Percentiles rank a stretch among this genome's conserved stretches.
phyloP scores from a whole-genome alignment of 2,797 vertebrate genomes.

The Premnoplex brunnescens region DNA sequence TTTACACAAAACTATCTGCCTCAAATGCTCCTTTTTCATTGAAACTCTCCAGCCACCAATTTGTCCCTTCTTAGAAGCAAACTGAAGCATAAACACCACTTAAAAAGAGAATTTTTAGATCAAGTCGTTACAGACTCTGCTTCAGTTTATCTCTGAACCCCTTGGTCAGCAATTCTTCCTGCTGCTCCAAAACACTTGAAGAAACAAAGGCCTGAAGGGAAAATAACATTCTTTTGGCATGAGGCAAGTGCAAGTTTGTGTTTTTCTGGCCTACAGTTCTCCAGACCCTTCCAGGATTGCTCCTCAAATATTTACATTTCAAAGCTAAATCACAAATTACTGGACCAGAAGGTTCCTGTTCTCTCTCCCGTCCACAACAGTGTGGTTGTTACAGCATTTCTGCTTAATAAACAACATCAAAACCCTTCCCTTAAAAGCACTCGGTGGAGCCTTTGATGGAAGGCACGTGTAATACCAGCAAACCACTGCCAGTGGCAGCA shows the following conservation, averaged over 20 bases:
- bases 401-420: neutral
- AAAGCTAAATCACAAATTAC: neutral
- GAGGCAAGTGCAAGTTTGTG: neutral
- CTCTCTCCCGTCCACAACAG: neutral
- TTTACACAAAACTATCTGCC: neutral
- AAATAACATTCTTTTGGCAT: constrained; percentile 32
- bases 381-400: neutral
- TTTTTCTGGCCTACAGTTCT: neutral
- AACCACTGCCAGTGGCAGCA: constrained; percentile 85
- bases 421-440: fast-evolving
- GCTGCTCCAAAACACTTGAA: neutral
- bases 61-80: neutral
- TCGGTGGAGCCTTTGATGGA: neutral
- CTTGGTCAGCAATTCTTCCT: neutral
- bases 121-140: neutral
- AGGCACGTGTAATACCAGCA: constrained; percentile 34
- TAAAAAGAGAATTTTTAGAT: neutral
- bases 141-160: neutral
- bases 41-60: neutral
- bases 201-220: neutral
- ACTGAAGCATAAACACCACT: neutral
- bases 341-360: neutral
- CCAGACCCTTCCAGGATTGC: fast-evolving
- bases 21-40: neutral
- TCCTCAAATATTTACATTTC: neutral